Conservation (phyloP, 2,888 invertebrate species). For the Atethmia centrago region DNA sequence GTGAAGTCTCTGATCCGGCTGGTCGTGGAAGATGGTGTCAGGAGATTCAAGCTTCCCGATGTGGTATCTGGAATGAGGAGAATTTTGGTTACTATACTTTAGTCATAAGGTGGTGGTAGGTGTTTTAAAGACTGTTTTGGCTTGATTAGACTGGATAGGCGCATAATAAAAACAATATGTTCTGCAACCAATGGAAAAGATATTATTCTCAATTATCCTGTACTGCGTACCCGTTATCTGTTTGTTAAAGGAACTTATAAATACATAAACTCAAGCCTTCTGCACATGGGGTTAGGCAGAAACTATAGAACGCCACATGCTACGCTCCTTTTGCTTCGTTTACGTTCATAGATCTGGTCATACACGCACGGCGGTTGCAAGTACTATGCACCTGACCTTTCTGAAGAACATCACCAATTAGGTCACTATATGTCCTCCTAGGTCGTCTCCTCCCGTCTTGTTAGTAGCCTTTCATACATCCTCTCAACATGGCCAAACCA, state of each 20-base stretch:
- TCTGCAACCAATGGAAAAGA: background rate
- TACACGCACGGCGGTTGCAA: no score
- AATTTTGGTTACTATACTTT: slow-evolving; percentile 20
- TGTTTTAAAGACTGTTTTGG: background rate
- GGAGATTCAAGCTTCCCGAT: slow-evolving; percentile 91
- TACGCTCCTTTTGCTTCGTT: no score
- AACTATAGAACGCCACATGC: no score
- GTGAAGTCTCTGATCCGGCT: slow-evolving; percentile 91
- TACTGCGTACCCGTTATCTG: background rate
- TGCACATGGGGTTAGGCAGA: no score
- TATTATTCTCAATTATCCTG: background rate
- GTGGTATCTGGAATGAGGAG: slow-evolving; percentile 87
- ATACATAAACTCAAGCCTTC: no score
- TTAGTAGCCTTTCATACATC: no score
- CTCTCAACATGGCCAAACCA: no score
- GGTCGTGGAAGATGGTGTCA: slow-evolving; percentile 91
- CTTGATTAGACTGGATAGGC: background rate
- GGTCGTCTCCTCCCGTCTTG: no score
- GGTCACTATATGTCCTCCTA: no score
- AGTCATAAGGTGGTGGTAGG: background rate
- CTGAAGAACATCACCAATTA: no score
- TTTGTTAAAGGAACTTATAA: background rate
- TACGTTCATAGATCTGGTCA: no score
- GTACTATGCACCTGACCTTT: no score
- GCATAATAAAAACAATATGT: background rate